Base-by-base conservation (phyloP, 1,140 invertebrate genomes). In the Pomacea maculata region DNA sequence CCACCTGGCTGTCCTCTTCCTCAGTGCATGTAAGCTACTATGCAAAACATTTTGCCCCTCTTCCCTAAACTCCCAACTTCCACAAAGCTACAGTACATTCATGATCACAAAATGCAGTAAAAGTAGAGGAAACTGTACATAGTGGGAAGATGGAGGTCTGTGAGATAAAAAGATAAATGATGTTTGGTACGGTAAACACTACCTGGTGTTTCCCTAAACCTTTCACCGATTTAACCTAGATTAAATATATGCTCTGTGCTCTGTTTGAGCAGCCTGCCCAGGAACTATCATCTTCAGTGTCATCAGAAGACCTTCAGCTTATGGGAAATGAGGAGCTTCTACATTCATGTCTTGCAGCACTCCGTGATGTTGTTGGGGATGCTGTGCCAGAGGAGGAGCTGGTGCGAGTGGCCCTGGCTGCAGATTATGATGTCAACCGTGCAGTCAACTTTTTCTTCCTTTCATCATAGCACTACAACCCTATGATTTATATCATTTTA, bases 361-460 rank as follows among this genome's bases (percentile, higher is more conserved):
- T 94, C 72, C 83, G 92, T 63, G 92, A 93, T 83, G 92, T 94
- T 34, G 87, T 94, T 52, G 94, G 93, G 11, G 92, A 93, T 61
- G 85, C 88, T 5, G 92, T 92, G 12, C 87, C 93, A 61, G 82
- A 92, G 78, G 91, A 93, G 57, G 90, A 91, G 74, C 88, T 94
- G 21, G 90, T 93, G 21, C 83, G 88, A n/a, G 89, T 94, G 61
- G 91, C 92, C 14, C 84, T 94, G 71, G 93, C 94, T 34, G 93
- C 93, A 17, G 94, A 94, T 85, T 94, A 92, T 85, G 93, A 94
- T 87, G 87, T 93, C 45, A 93, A 93, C 85, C 85, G 94, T 83
- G 94, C 94, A 15, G 90, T 94, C 63, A 94, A 94, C 87, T 94
- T 93, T 75, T 86, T 85, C 78, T 86, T 85, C 65, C 83, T 82